A percentile compares a stretch with the other conserved stretches of the same genome.
phyloP scores from a whole-genome alignment of 2,797 vertebrate genomes.

The Hydrophis major region DNA sequence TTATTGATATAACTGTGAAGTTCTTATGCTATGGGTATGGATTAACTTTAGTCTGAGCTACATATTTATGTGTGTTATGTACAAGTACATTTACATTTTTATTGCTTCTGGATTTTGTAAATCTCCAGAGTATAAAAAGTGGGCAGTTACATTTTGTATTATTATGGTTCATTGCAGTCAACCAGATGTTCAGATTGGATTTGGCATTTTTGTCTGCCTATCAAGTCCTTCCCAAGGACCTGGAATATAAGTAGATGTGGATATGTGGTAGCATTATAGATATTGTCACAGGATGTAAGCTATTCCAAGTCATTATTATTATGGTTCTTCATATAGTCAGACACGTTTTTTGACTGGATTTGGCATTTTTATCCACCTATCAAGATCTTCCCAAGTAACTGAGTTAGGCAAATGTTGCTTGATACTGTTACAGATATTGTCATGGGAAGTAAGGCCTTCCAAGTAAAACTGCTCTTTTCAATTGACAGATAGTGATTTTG shows the following conservation, averaged over 20 bases:
- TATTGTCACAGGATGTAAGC: neutral
- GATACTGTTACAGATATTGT: neutral
- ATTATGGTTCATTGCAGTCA: neutral
- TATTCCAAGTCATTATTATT: neutral
- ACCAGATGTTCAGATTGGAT: neutral
- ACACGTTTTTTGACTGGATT: neutral
- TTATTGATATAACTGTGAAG: neutral
- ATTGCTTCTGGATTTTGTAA: neutral
- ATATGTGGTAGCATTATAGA: neutral
- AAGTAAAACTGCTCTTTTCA: too few relatives aligned
- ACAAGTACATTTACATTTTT: neutral
- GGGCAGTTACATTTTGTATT: neutral
- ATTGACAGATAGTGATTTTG: too few relatives aligned
- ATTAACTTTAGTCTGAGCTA: neutral
- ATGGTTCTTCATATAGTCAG: neutral
- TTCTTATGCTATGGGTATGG: neutral
- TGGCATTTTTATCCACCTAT: neutral
- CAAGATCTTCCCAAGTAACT: neutral
- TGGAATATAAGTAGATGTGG: neutral
- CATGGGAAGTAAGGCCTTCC: too few relatives aligned
- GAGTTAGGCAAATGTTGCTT: neutral
- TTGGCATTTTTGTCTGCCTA: neutral
- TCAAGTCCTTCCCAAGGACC: neutral
- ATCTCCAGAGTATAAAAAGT: neutral
- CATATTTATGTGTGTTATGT: neutral